Evolutionary conservation across 2,797 vertebrate genomes (phyloP).

Genomic region (Champsocephalus esox): DNA sequence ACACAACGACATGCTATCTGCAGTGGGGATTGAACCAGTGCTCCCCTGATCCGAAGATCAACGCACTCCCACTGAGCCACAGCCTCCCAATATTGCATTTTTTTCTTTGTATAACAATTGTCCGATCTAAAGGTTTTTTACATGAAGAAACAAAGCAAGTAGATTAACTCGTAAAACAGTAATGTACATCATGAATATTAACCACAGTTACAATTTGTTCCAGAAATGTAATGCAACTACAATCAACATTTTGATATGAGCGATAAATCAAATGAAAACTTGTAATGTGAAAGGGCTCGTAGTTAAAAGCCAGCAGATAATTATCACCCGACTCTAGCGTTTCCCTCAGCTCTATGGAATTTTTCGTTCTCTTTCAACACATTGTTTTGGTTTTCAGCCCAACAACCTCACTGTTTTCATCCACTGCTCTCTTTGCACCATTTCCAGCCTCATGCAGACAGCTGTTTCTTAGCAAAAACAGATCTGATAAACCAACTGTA

Average conservation of each 20-base stretch:
- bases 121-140: not conserved
- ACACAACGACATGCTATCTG: no score
- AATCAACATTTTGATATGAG: not conserved
- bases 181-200: not conserved
- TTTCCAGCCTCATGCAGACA: not conserved
- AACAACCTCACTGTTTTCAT: not conserved
- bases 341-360: not conserved
- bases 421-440: not conserved
- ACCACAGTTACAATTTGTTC: not conserved
- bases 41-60: no score
- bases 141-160: not conserved
- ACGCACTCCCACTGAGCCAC: no score
- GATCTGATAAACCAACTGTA: no score
- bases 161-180: not conserved
- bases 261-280: not conserved
- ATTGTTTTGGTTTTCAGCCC: not conserved
- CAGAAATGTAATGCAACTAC: not conserved
- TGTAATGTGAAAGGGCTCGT: not conserved
- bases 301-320: not conserved
- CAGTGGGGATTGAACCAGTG: no score
- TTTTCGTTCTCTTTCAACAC: not conserved
- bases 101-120: not conserved
- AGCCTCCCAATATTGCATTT: not conserved
- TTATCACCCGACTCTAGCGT: not conserved
- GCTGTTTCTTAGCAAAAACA: not conserved